These are phyloP conservation scores for Siniperca knerii DNA, from an alignment of 2,113 vertebrate genomes.

Conservation along the genomic window DNA sequence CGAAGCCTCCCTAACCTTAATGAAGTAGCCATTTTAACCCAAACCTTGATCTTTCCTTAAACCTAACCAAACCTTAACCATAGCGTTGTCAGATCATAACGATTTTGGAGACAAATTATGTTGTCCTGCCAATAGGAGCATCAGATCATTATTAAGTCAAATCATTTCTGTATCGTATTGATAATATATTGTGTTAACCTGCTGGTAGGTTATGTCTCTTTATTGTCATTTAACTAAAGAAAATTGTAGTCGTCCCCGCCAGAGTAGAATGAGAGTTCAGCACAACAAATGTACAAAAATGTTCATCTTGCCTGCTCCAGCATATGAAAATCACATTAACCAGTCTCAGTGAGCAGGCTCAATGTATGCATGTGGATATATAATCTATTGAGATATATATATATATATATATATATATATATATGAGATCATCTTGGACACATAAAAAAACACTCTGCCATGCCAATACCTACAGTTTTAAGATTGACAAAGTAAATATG, in stretches of 20 bases:
- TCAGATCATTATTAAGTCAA: neutral
- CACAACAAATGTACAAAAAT: conserved; percentile 24
- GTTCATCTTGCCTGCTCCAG: conserved; percentile 24
- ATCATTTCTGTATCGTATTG: neutral
- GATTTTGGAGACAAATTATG: neutral
- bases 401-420: conserved; percentile 45
- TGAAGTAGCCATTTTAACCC: neutral
- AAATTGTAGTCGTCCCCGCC: neutral
- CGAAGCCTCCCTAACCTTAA: neutral
- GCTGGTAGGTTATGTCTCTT: neutral
- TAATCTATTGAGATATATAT: conserved; percentile 45
- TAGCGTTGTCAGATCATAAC: neutral
- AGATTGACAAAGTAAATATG: neutral
- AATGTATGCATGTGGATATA: conserved; percentile 40
- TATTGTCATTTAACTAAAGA: conserved; percentile 12
- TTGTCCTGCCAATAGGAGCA: neutral
- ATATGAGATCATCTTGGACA: conserved; percentile 45
- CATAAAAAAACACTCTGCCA: conserved; percentile 27
- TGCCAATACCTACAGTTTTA: conserved; percentile 14
- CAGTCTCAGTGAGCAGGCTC: conserved; percentile 26
- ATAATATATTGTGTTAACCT: neutral
- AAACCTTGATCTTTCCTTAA: no score
- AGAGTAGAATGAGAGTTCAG: neutral
- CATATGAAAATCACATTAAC: conserved; percentile 64
- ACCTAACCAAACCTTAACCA: neutral